Percentiles rank a stretch among this genome's conserved stretches.
phyloP scores from a whole-genome alignment of 2,888 invertebrate genomes.

The Bugulina stolonifera region DNA sequence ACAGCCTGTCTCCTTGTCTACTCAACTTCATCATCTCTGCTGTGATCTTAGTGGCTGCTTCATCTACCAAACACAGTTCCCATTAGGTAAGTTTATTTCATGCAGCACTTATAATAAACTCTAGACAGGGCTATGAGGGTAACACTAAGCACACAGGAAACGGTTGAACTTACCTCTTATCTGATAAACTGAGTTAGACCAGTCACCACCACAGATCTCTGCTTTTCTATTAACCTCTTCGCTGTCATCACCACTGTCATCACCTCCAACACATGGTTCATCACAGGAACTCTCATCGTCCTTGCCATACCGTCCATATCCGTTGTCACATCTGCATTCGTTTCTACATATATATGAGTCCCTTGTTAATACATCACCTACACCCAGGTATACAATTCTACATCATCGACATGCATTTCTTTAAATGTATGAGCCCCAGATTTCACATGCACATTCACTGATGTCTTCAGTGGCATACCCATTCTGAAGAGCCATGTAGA shows the following conservation, averaged over 20 bases:
- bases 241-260: background rate
- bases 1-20: background rate
- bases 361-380: no score
- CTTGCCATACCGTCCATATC: background rate
- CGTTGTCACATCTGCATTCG: constrained; percentile 20
- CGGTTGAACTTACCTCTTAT: constrained; percentile 6
- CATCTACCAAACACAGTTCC: background rate
- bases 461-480: background rate
- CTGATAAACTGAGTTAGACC: constrained; percentile 8
- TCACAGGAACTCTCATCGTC: background rate
- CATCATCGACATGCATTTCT: no score
- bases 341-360: no score
- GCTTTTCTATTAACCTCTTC: no score
- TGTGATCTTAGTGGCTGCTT: constrained; percentile 14
- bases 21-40: constrained; percentile 1
- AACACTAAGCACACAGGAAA: background rate
- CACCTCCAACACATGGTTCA: background rate
- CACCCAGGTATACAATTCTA: no score
- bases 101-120: background rate
- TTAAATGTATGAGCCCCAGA: no score
- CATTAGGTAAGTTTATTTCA: no score
- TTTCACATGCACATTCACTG: no score
- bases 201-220: background rate
- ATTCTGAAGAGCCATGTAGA: constrained; percentile 8
- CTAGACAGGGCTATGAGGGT: background rate